phyloP scores from a whole-genome alignment of 2,888 invertebrate species.

The Empis livida region DNA sequence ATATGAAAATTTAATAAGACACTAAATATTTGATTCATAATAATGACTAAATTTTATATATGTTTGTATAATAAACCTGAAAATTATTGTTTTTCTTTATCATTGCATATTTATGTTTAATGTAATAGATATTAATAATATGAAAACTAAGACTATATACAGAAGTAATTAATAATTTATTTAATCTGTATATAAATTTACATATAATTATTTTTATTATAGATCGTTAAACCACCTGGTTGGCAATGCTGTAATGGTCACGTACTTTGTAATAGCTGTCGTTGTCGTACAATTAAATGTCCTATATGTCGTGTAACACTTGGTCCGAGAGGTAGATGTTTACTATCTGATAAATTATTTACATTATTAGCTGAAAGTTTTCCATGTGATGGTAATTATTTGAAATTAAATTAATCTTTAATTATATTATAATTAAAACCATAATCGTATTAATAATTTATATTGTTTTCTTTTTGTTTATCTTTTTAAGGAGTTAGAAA shows the following conservation, averaged over 20 bases:
- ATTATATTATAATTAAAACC: too few relatives aligned
- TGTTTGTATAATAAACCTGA: too few relatives aligned
- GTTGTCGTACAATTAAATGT: conserved; percentile 35
- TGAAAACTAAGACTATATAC: neutral
- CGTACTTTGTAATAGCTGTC: conserved; percentile 37
- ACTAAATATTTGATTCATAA: too few relatives aligned
- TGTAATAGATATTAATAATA: neutral
- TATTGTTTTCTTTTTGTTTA: neutral
- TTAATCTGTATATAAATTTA: neutral
- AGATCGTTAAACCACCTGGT: conserved; percentile 36
- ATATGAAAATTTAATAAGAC: too few relatives aligned
- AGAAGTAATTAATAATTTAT: conserved; percentile 1
- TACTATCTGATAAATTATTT: conserved; percentile 38
- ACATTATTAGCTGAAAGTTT: conserved; percentile 33
- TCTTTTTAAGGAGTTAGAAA: neutral
- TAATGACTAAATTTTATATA: too few relatives aligned
- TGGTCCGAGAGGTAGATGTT: conserved; percentile 36
- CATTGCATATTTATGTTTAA: neutral
- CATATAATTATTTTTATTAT: neutral
- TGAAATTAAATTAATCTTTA: neutral
- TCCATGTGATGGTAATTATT: conserved; percentile 26
- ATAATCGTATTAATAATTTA: neutral
- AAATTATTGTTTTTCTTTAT: neutral
- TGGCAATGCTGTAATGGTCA: conserved; percentile 40
- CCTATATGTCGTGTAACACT: conserved; percentile 37